phyloP scores from a whole-genome alignment of 2,888 invertebrate genomes.

The Pomacea canaliculata region DNA sequence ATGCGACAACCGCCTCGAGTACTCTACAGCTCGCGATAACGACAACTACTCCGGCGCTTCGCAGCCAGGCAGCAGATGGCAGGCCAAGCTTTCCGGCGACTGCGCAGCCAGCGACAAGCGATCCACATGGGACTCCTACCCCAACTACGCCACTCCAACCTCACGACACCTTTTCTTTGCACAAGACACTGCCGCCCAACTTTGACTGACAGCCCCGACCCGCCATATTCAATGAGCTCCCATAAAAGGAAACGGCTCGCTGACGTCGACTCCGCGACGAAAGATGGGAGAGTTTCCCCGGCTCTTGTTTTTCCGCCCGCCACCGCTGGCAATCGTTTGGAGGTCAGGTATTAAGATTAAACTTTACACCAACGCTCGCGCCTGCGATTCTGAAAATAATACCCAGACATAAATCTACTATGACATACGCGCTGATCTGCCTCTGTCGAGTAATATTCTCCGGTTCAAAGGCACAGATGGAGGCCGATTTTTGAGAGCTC shows the following conservation, averaged over 20 bases:
- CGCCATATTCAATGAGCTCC: slow-evolving; percentile 25
- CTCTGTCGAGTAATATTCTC: neutral
- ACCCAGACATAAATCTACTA: slow-evolving; percentile 1
- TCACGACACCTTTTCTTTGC: slow-evolving; percentile 25
- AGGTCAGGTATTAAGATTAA: slow-evolving; percentile 13
- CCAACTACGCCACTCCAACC: slow-evolving; percentile 15
- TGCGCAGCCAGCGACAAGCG: slow-evolving; percentile 10
- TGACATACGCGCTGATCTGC: neutral
- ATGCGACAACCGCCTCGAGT: no score
- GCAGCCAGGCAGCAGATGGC: slow-evolving; percentile 18
- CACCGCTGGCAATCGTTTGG: neutral
- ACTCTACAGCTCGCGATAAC: no score
- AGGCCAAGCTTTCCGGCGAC: neutral
- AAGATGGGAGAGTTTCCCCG: slow-evolving; percentile 1
- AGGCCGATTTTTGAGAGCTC: neutral
- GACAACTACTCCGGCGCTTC: no score
- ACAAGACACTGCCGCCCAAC: slow-evolving; percentile 25
- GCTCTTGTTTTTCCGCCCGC: neutral
- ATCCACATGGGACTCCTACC: slow-evolving; percentile 21
- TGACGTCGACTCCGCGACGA: slow-evolving; percentile 18
- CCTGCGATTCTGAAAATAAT: slow-evolving; percentile 13
- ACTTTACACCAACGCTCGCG: slow-evolving; percentile 20
- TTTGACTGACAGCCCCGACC: slow-evolving; percentile 23
- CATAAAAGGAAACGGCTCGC: slow-evolving; percentile 23
- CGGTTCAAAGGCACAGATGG: neutral